These are phyloP conservation scores for Oryzias melastigma DNA, from an alignment of 2,113 vertebrate genomes.

Conservation along the genomic window DNA sequence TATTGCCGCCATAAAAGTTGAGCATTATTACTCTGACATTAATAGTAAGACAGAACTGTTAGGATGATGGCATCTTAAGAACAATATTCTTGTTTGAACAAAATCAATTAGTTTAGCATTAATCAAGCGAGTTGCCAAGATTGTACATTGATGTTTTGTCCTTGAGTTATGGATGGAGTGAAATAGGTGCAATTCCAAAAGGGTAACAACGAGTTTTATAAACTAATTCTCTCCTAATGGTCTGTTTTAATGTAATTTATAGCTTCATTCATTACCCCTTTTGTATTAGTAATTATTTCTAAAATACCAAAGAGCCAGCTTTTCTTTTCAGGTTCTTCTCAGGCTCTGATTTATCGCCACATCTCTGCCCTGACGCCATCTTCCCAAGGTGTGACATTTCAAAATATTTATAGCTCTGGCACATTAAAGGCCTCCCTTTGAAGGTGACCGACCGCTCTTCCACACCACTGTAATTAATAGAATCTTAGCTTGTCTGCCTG, in stretches of 20 bases:
- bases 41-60: conserved; percentile 15
- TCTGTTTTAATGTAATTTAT: conserved; percentile 97
- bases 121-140: conserved; percentile 82
- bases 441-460: conserved; percentile 97
- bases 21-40: conserved; percentile 26
- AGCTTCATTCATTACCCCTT: conserved; percentile 96
- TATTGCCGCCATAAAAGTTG: conserved; percentile 26
- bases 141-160: conserved; percentile 71
- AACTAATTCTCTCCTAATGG: conserved; percentile 96
- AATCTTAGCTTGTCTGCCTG: conserved; percentile 84
- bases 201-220: conserved; percentile 94
- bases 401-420: conserved; percentile 99
- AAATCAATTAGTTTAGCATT: conserved; percentile 87
- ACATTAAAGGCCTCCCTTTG: conserved; percentile 97
- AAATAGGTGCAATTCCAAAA: conserved; percentile 84
- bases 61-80: conserved; percentile 39
- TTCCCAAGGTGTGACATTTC: conserved; percentile 99
- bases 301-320: conserved; percentile 99
- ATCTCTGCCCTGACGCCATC: conserved; percentile 90
- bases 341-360: conserved; percentile 88
- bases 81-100: conserved; percentile 55
- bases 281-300: conserved; percentile 99
- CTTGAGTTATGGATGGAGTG: conserved; percentile 82
- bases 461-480: conserved; percentile 92
- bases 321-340: conserved; percentile 89